Base-by-base conservation (phyloP, 2,888 invertebrate genomes). In the Polietes domitor region DNA sequence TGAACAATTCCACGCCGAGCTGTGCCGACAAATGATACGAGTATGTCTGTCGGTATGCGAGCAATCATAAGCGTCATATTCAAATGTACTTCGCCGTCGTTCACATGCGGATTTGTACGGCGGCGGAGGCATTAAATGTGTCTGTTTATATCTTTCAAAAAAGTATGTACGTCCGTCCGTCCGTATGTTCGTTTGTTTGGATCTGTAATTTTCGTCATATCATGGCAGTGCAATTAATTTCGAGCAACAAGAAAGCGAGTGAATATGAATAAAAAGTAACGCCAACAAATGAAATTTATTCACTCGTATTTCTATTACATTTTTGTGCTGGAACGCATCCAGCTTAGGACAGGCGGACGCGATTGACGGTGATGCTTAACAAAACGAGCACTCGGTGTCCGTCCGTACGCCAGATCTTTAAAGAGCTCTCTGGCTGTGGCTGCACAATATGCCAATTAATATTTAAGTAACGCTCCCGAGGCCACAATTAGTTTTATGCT, bases 401-500 rank as follows among this genome's bases (percentile, higher is more conserved):
- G 37, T 37, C 37, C 37, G 37, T 37, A 3, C 37, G 6, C 1
- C 37, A 3, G 68, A 68, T 73, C 63, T 70, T 65, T 53, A 21
- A 28, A 32, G 55, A 24, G 47, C 32, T 32, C 77, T 82, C 37
- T 58, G 58, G 37, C 71, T 74, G 63, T 65, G 76, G 81, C 85
- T 55, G 74, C 50, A 83, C 86, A 83, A 84, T 85, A 86, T 87
- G 78, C 89, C 90, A 89, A 91, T 91, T 90, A 90, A 90, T 91
- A 89, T 90, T 89, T 89, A 89, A 89, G 88, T 89, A 89, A 89
- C 89, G 89, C 88, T 89, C 91, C 90, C 88, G 87, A 89, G 89
- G 89, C 90, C 88, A 90, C 90, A 90, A 91, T 90, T 91, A 90
- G 89, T 81, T 83, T 85, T 84, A 80, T 80, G 68, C 55, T 19